A percentile compares a stretch with the other conserved stretches of the same genome.
These are phyloP conservation scores for Oryzias woworae DNA, from an alignment of 2,113 vertebrate species.

Conservation along the genomic window DNA sequence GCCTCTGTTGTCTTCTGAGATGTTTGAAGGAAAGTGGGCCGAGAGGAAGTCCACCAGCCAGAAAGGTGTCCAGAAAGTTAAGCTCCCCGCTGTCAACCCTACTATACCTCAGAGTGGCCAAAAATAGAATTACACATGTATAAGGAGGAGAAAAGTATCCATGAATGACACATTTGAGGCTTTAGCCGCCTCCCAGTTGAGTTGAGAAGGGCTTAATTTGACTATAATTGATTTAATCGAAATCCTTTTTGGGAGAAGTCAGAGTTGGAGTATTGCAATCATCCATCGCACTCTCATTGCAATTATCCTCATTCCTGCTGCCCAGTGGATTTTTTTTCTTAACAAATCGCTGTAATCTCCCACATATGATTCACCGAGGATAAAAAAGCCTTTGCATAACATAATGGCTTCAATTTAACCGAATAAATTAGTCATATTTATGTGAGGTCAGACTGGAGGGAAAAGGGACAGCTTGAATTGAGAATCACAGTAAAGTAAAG, in stretches of 20 bases:
- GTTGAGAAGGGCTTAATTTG: slow-evolving; percentile 49
- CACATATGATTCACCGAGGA: slow-evolving; percentile 5
- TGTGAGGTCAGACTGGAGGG: neutral
- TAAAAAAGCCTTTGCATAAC: slow-evolving; percentile 1
- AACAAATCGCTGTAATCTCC: slow-evolving; percentile 20
- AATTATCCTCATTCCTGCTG: slow-evolving; percentile 36
- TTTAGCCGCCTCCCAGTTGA: slow-evolving; percentile 20
- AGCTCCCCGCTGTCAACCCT: slow-evolving; percentile 9
- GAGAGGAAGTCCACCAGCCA: slow-evolving; percentile 13
- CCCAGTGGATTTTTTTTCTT: slow-evolving; percentile 18
- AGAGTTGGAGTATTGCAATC: slow-evolving; percentile 36
- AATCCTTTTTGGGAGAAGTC: slow-evolving; percentile 36
- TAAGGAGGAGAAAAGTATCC: too few species aligned
- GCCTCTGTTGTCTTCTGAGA: neutral
- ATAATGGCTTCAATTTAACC: neutral
- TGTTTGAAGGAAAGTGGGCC: slow-evolving; percentile 1
- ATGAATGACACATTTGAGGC: neutral
- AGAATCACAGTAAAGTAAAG: neutral
- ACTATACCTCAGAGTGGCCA: slow-evolving; percentile 29
- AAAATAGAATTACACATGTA: slow-evolving; percentile 29
- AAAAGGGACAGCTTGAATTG: neutral
- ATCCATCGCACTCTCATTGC: slow-evolving; percentile 28
- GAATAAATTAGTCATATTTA: neutral
- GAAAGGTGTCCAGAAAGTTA: slow-evolving; percentile 1
- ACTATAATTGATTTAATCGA: slow-evolving; percentile 45